phyloP scores from a whole-genome alignment of 2,888 invertebrate genomes.

The Andrena chrysosceles region DNA sequence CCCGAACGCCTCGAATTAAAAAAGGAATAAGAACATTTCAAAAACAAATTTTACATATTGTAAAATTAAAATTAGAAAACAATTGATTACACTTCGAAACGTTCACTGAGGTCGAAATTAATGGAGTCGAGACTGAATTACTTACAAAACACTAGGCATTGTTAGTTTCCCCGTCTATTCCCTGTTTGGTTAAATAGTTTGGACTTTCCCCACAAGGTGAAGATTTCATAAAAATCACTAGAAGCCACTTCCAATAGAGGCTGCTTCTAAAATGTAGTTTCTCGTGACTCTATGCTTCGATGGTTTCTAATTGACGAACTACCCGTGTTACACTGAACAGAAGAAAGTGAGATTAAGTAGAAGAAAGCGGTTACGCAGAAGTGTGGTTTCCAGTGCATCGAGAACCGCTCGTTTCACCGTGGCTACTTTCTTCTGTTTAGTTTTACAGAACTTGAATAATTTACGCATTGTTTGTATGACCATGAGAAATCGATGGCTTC shows the following conservation, averaged over 20 bases:
- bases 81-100: background rate
- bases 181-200: background rate
- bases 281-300: background rate
- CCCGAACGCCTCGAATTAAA: background rate
- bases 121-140: background rate
- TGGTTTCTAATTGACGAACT: constrained; percentile 8
- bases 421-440: constrained; percentile 45
- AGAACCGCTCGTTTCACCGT: constrained; percentile 26
- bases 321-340: background rate
- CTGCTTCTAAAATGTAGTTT: background rate
- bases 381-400: constrained; percentile 23
- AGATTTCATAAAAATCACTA: background rate
- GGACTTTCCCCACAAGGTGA: background rate
- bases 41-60: background rate
- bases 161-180: background rate
- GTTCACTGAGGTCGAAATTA: background rate
- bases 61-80: background rate
- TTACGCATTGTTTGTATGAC: constrained; percentile 17
- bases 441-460: background rate
- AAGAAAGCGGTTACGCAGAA: constrained; percentile 39
- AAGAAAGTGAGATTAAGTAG: constrained; percentile 27
- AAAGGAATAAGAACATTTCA: constrained; percentile 2
- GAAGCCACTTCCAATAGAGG: background rate
- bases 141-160: background rate
- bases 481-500: background rate